Conservation (phyloP, 2,797 vertebrate species). For the Fistularia commersonii region DNA sequence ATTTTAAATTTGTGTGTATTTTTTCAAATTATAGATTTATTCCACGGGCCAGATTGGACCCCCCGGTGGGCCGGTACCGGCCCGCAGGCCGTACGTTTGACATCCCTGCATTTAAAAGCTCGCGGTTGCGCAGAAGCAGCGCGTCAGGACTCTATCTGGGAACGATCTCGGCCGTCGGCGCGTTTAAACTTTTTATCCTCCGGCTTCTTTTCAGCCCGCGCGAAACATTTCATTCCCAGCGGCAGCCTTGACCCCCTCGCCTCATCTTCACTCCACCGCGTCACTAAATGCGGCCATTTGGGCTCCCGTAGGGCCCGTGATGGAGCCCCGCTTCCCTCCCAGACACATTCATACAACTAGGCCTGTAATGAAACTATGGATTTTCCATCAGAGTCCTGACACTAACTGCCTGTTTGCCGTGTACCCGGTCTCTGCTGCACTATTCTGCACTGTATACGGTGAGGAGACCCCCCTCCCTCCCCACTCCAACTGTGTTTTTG, state of each 20-base stretch:
- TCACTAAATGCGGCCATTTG: slow-evolving; percentile 70
- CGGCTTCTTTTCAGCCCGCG: slow-evolving; percentile 38
- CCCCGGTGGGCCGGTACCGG: too few species aligned
- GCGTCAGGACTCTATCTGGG: not conserved
- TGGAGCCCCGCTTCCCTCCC: slow-evolving; percentile 55
- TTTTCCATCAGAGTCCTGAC: slow-evolving; percentile 68
- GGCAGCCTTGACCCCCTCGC: slow-evolving; percentile 67
- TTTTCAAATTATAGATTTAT: too few species aligned
- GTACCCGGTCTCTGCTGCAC: slow-evolving; percentile 45
- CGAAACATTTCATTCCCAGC: slow-evolving; percentile 56
- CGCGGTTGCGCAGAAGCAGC: slow-evolving; percentile 19
- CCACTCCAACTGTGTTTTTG: slow-evolving; percentile 11
- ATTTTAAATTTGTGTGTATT: too few species aligned
- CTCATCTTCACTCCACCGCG: slow-evolving; percentile 60
- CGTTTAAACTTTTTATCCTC: slow-evolving; percentile 45
- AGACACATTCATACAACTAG: slow-evolving; percentile 64
- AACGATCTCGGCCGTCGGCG: slow-evolving; percentile 29
- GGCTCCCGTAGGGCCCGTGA: slow-evolving; percentile 68
- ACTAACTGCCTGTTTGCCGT: slow-evolving; percentile 63
- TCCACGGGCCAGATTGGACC: too few species aligned
- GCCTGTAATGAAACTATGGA: slow-evolving; percentile 78
- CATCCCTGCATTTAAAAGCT: not conserved
- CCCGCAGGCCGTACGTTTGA: too few species aligned
- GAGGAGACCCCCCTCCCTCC: slow-evolving; percentile 11
- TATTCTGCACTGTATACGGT: slow-evolving; percentile 32